Conservation (phyloP, 2,797 vertebrate species). For the Pterois miles region DNA sequence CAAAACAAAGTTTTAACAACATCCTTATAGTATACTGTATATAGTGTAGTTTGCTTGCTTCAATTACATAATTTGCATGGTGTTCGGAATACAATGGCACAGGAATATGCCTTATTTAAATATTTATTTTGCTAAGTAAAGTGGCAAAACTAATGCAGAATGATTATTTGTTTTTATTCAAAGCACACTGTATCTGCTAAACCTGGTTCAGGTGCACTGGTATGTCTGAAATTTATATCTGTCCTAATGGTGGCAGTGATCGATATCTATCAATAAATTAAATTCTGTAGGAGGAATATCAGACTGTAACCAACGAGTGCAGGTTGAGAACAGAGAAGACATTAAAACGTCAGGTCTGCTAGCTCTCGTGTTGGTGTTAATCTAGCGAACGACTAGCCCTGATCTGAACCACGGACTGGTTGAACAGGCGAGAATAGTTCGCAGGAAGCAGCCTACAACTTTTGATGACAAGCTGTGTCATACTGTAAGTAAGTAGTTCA, state of each 20-base stretch:
- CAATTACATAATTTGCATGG: neutral
- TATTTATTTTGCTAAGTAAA: neutral
- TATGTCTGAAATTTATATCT: neutral
- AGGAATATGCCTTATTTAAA: neutral
- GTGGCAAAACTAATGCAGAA: neutral
- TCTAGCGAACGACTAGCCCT: conserved; percentile 79
- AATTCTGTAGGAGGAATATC: neutral
- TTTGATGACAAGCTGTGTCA: neutral
- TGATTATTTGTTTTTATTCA: too few species aligned
- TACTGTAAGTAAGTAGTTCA: neutral
- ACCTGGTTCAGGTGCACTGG: too few species aligned
- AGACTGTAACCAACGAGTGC: conserved; percentile 71
- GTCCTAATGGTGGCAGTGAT: too few species aligned
- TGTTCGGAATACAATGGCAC: neutral
- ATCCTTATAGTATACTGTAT: too few species aligned
- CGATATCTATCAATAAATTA: neutral
- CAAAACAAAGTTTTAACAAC: too few species aligned
- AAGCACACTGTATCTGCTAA: too few species aligned
- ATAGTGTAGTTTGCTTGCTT: neutral
- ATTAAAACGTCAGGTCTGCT: conserved; percentile 32
- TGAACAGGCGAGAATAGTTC: conserved; percentile 79
- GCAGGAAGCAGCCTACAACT: conserved; percentile 21
- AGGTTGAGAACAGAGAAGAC: conserved; percentile 73
- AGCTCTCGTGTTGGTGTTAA: conserved; percentile 69
- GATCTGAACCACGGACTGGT: conserved; percentile 67